These are phyloP conservation scores for Apoda limacodes DNA, from an alignment of 2,888 invertebrate species.

Conservation along the genomic window DNA sequence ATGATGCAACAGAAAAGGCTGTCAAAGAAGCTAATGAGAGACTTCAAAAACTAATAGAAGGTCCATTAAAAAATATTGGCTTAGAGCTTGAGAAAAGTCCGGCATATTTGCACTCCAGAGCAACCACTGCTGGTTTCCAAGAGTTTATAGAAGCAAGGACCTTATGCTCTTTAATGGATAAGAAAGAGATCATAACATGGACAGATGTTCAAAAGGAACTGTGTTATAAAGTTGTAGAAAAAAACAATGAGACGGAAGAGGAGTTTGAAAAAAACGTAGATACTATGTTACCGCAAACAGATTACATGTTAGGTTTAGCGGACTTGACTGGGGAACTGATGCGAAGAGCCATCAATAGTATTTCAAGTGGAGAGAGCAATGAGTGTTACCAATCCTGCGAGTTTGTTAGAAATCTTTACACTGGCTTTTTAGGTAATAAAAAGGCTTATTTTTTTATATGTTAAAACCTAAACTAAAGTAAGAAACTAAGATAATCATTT, in stretches of 20 bases:
- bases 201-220: constrained; percentile 66
- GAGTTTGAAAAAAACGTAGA: constrained; percentile 28
- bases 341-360: constrained; percentile 87
- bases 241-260: constrained; percentile 21
- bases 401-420: constrained; percentile 76
- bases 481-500: too few relatives aligned
- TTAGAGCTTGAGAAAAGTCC: constrained; percentile 79
- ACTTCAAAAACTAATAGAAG: constrained; percentile 71
- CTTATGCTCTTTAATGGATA: constrained; percentile 77
- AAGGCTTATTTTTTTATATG: too few relatives aligned
- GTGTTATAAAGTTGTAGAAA: constrained; percentile 35
- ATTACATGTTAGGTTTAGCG: constrained; percentile 81
- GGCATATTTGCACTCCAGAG: constrained; percentile 56
- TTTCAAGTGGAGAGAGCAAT: constrained; percentile 79
- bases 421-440: constrained; percentile 73
- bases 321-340: constrained; percentile 93
- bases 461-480: too few relatives aligned
- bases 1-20: constrained; percentile 38
- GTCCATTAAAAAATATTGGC: constrained; percentile 72
- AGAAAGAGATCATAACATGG: constrained; percentile 71
- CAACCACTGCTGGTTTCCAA: constrained; percentile 68
- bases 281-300: constrained; percentile 53
- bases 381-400: constrained; percentile 79
- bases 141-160: constrained; percentile 90
- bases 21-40: constrained; percentile 71